A percentile compares a stretch with the other conserved stretches of the same genome.
Conservation (phyloP, 2,888 invertebrate genomes). For the Lapara coniferarum region DNA sequence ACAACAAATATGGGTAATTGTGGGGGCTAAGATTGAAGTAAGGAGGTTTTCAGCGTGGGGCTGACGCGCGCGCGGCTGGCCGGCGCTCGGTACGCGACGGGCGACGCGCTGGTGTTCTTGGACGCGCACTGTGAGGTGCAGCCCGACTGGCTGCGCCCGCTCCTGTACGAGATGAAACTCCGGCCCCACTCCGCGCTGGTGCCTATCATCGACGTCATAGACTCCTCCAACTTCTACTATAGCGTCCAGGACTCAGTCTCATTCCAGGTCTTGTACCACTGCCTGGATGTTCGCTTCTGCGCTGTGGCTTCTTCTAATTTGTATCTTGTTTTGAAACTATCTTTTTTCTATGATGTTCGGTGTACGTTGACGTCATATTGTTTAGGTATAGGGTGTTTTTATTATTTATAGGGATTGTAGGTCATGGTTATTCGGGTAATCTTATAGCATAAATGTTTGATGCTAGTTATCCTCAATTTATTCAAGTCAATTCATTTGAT, state of each 20-base stretch:
- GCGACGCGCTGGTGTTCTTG: slow-evolving; percentile 92
- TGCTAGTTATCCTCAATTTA: too few relatives aligned
- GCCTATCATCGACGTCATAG: slow-evolving; percentile 98
- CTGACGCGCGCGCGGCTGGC: slow-evolving; percentile 91
- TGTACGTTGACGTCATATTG: neutral
- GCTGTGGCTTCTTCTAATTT: slow-evolving; percentile 11
- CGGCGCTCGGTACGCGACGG: slow-evolving; percentile 92
- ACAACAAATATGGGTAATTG: neutral
- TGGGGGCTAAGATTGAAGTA: neutral
- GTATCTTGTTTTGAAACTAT: neutral
- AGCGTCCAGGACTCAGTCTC: slow-evolving; percentile 81
- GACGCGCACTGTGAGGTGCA: slow-evolving; percentile 96
- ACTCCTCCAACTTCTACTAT: slow-evolving; percentile 90
- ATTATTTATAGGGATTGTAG: too few relatives aligned
- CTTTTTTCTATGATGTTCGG: neutral
- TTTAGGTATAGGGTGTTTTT: too few relatives aligned
- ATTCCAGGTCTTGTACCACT: slow-evolving; percentile 65
- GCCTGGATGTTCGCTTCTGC: slow-evolving; percentile 26
- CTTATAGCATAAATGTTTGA: too few relatives aligned
- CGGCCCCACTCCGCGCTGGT: slow-evolving; percentile 92
- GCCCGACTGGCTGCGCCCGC: slow-evolving; percentile 93
- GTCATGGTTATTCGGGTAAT: too few relatives aligned
- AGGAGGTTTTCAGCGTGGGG: slow-evolving; percentile 42
- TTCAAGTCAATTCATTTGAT: too few relatives aligned
- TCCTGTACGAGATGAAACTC: slow-evolving; percentile 89